Evolutionary conservation across 2,888 invertebrate species (phyloP).

Genomic region (Lepidochrysops patricia): DNA sequence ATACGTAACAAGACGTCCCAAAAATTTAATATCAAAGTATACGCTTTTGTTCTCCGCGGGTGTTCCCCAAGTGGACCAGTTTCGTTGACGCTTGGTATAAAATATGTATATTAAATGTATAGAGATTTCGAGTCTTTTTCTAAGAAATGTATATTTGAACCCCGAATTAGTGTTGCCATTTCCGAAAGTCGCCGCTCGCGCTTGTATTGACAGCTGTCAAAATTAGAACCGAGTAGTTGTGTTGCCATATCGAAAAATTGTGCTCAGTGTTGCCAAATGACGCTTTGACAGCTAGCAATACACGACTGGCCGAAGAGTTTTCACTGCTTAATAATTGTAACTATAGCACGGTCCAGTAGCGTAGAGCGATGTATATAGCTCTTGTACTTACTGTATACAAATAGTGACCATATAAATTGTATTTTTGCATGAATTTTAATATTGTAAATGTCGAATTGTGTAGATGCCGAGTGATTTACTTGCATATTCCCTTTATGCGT

Average conservation of each 20-base stretch:
- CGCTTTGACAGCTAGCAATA: constrained; percentile 16
- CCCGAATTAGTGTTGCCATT: constrained; percentile 9
- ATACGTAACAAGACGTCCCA: constrained; percentile 12
- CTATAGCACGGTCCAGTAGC: constrained; percentile 26
- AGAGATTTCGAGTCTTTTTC: constrained; percentile 17
- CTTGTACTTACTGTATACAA: constrained; percentile 32
- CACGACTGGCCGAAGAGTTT: constrained; percentile 3
- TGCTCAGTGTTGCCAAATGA: constrained; percentile 21
- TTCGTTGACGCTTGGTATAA: constrained; percentile 22
- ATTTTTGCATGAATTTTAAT: constrained; percentile 44
- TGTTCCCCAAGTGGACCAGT: constrained; percentile 10
- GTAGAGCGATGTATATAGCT: constrained; percentile 39
- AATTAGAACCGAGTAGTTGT: constrained; percentile 6
- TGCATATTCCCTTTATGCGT: constrained; percentile 21
- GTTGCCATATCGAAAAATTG: constrained; percentile 12
- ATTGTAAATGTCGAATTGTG: constrained; percentile 28
- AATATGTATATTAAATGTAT: constrained; percentile 24
- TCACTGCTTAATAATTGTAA: constrained; percentile 8
- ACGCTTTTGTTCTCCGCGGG: background rate
- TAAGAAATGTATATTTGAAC: background rate
- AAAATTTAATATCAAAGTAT: background rate
- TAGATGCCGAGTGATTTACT: constrained; percentile 30
- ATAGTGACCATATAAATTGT: constrained; percentile 39
- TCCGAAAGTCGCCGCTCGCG: background rate
- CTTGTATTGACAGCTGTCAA: constrained; percentile 17